Conservation (phyloP, 2,113 vertebrate species). For the Emydocephalus ijimae region DNA sequence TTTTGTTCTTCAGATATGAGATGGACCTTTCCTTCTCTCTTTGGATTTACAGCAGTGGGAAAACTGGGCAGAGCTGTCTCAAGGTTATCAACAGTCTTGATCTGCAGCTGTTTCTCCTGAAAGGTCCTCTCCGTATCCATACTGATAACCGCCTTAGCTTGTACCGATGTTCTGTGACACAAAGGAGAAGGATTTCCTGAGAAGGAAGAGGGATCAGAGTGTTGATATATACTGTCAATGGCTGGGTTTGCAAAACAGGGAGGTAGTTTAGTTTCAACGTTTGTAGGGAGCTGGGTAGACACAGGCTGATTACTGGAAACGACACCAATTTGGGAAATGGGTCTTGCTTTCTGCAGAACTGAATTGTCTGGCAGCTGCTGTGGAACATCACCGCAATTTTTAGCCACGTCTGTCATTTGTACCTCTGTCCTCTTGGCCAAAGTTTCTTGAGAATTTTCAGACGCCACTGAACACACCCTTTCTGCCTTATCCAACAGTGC, state of each 20-base stretch:
- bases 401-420: background rate
- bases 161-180: constrained; percentile 6
- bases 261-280: constrained; percentile 27
- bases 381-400: background rate
- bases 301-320: constrained; percentile 49
- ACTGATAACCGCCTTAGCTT: background rate
- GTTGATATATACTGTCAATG: constrained; percentile 3
- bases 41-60: constrained; percentile 28
- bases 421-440: constrained; percentile 8
- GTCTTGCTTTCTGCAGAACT: constrained; percentile 52
- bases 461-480: constrained; percentile 13
- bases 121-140: constrained; percentile 7
- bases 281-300: background rate
- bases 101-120: constrained; percentile 40
- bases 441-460: background rate
- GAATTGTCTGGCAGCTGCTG: background rate
- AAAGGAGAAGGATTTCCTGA: constrained; percentile 8
- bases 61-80: constrained; percentile 13
- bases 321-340: constrained; percentile 70
- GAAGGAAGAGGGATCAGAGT: background rate
- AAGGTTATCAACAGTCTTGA: constrained; percentile 23
- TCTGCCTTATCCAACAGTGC: constrained; percentile 8
- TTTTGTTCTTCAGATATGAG: constrained; percentile 45
- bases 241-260: constrained; percentile 25
- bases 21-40: constrained; percentile 43